Base-by-base conservation (phyloP, 2,113 vertebrate species). In the Rhea pennata region DNA sequence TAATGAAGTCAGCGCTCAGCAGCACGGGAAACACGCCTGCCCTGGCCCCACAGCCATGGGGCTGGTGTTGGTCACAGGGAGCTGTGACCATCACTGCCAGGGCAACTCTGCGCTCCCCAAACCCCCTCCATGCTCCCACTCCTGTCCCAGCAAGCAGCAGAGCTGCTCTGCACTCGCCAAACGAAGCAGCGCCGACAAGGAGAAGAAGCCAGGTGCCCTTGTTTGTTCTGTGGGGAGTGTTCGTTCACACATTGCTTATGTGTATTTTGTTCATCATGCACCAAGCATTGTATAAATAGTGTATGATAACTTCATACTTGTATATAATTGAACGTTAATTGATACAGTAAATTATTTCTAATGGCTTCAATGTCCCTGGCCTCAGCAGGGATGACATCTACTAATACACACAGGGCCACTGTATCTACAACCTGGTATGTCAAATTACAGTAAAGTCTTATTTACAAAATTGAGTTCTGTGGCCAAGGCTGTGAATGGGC, bases 21-120 rank as follows among this genome's bases (percentile, higher is more conserved):
- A 39, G 13, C 6, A 5, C 27, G 24, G 39, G 6, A 23, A 70
- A 5, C 0, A 0, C 36, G 11, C 27, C 33, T 31, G 54, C 13
- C 61, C 17, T 20, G 39, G 39, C 14, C 24, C n/a, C 66, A 44
- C 24, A 53, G 24, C 39, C 33, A 2, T 1, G 3, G 8, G 10
- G 29, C 11, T 27, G 12, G 36, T 46, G n/a, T 6, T 40, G 53
- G 36, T 54, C 71, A 73, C 10, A 21, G 50, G 51, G 23, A 48
- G 67, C 31, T 9, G 44, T 76, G 24, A 31, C 8, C 7, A 9
- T 20, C 21, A 3, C 24, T 65, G 27, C 20, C 39, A 73, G n/a
- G 53, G 61, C 22, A 31, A 3, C 15, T 83, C 78, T 76, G 29
- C 15, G 4, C 33, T 70, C 51, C 61, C 54, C 61, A 62, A 58